Base-by-base conservation (phyloP, 2,113 vertebrate genomes). In the Heterocephalus glaber region DNA sequence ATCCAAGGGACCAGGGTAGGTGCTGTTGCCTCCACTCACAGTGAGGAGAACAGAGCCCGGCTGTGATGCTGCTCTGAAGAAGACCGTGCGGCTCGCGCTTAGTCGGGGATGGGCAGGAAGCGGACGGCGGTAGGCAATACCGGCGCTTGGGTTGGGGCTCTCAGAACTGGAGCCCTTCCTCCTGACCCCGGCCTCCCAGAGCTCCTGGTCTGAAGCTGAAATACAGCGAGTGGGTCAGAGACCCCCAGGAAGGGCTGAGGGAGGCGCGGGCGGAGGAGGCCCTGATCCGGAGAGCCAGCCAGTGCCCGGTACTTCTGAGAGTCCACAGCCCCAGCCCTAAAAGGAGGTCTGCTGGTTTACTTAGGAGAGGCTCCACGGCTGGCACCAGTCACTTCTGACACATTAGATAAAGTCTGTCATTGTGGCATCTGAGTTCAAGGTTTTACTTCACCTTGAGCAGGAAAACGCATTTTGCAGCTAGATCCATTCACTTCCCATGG, bases 391-490 rank as follows among this genome's bases (percentile, higher is more conserved):
- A 38, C 72, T 80, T 56, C 60, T 81, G 70, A 66, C 80, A 84
- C 38, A 14, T 13, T 26, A 77, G 61, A 65, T 68, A 74, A 89
- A 86, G 44, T 74, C 86, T 47, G 30, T 56, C 52, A 12, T 14
- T 8, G 1, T 14, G n/a, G 58, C 81, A 63, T 94, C 63, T 66
- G 61, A 52, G 49, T 65, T 90, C 65, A 54, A 88, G 81, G 52
- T 94, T 93, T 92, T 76, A 61, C 79, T 47, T 92, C 63, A 56
- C 81, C 54, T 58, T 82, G 65, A 54, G 22, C 63, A 52, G 82
- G 26, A 13, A 56, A 65, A 56, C 44, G n/a, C 26, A 12, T 44
- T 94, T 65, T 52, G 85, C 86, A 60, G 38, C 66, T 74, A 16
- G 28, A 82, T 68, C 38, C 7, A 11, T 60, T 86, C 72, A 14